A percentile compares a stretch with the other conserved stretches of the same genome.
These are phyloP conservation scores for Neolamprologus ventralis DNA, from an alignment of 2,113 vertebrate genomes.

Conservation along the genomic window DNA sequence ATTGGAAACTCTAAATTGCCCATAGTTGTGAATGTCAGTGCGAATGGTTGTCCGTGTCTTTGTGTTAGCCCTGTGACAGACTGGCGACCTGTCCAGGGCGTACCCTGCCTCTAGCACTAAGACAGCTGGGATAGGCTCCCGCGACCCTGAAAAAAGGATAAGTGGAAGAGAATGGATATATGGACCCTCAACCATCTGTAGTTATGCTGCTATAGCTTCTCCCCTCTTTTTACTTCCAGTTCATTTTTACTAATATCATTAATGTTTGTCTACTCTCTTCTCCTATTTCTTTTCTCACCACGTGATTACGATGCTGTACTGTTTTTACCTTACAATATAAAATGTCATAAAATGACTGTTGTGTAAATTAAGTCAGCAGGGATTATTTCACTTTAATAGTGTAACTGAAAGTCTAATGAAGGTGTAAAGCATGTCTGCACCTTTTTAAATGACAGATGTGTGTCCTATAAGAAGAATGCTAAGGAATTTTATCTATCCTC, in stretches of 20 bases:
- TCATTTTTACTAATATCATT: background rate
- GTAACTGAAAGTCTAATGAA: background rate
- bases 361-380: background rate
- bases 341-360: background rate
- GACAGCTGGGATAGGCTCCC: background rate
- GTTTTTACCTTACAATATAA: background rate
- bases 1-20: background rate
- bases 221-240: background rate
- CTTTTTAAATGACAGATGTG: background rate
- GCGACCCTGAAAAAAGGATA: background rate
- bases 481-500: background rate
- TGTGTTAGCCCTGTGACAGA: background rate
- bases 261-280: background rate
- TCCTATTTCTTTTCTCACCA: background rate
- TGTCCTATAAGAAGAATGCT: background rate
- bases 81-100: background rate
- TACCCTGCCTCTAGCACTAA: background rate
- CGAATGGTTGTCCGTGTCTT: background rate
- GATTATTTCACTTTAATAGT: background rate
- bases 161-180: background rate
- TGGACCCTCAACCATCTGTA: background rate
- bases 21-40: background rate
- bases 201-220: background rate
- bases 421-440: background rate
- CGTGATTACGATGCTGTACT: background rate